Base-by-base conservation (phyloP, 2,797 vertebrate genomes). In the Sebastes steindachneri region DNA sequence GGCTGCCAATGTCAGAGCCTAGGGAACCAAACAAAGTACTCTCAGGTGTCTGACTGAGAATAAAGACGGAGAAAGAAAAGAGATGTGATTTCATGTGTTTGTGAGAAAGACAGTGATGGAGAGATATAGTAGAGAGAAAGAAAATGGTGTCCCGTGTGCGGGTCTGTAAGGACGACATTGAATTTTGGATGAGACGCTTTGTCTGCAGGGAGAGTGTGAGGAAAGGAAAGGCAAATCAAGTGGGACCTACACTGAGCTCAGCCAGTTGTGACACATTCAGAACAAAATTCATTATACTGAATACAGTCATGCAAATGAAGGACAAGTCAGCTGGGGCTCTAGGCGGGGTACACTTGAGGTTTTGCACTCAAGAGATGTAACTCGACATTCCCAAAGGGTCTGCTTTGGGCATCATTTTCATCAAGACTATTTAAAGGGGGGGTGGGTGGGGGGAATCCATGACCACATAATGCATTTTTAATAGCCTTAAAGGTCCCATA, bases 251-350 rank as follows among this genome's bases (percentile, higher is more conserved):
- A 19, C 51, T 53, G 83, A 79, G 77, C 70, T 85, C 84, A 85
- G 80, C 69, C 84, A 76, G 48, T 77, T 80, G 84, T 78, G 77
- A 78, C 87, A 75, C 63, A 55, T 60, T 82, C 59, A 70, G 28
- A 83, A 17, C 41, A 45, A 15, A 45, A 45, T 15, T 45, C 41
- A 65, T 71, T 83, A 77, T 23, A 57, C 35, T n/a, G 33, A 77
- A 75, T 51, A 31, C 54, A 12, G 6, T 66, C 73, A 78, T 76
- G 79, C 71, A 84, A 90, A 89, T 84, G 85, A 84, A 60, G 80
- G 48, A 57, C 53, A 26, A 79, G 83, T 86, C 79, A 62, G 72
- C 65, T 19, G 57, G 68, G 75, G 69, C 72, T 63, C 26, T 26
- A 6, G 8, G 73, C 73, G 45, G 31, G 2, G 1, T 28, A 35